Conservation (phyloP, 2,888 invertebrate genomes). For the Periphyllus acericola region DNA sequence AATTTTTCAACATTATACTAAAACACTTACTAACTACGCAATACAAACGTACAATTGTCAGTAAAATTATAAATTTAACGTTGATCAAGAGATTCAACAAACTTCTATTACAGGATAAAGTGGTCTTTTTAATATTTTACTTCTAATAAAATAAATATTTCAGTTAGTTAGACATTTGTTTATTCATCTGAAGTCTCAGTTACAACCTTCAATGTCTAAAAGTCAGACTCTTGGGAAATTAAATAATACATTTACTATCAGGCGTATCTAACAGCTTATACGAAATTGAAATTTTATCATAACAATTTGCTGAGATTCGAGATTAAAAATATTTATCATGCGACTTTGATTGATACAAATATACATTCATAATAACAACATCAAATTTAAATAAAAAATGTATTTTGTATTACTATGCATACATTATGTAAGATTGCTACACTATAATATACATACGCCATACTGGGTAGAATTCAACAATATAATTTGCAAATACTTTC, state of each 20-base stretch:
- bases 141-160: neutral
- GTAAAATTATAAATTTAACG: neutral
- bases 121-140: no score
- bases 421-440: no score
- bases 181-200: slow-evolving; percentile 28
- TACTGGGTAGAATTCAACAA: no score
- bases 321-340: neutral
- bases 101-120: neutral
- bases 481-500: no score
- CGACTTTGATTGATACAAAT: neutral
- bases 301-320: slow-evolving; percentile 16
- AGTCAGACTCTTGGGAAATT: slow-evolving; percentile 41
- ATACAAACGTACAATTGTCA: neutral
- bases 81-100: no score
- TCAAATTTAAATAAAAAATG: no score
- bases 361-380: neutral
- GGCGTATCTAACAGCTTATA: neutral
- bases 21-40: neutral
- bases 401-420: no score
- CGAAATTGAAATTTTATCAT: slow-evolving; percentile 31
- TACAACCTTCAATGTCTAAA: slow-evolving; percentile 3
- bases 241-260: neutral
- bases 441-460: no score
- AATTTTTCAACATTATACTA: neutral
- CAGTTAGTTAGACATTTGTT: neutral